A percentile compares a stretch with the other conserved stretches of the same genome.
Conservation (phyloP, 2,888 invertebrate genomes). For the Anthrax anthrax region DNA sequence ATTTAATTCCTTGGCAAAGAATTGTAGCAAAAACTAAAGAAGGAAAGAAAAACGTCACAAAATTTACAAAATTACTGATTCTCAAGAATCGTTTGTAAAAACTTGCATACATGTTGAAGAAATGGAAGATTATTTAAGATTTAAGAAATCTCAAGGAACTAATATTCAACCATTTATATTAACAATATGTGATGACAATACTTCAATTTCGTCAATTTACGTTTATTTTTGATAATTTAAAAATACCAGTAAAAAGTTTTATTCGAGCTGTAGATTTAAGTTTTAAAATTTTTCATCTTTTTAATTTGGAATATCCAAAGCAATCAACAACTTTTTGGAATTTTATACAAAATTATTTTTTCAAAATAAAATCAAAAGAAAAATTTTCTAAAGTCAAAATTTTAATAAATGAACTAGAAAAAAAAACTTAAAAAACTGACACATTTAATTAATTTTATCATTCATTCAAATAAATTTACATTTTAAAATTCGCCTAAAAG, state of each 20-base stretch:
- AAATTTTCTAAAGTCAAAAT: no score
- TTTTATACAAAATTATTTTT: constrained; percentile 5
- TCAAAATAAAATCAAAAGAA: constrained; percentile 1
- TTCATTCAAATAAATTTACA: no score
- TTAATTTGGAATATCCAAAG: constrained; percentile 5
- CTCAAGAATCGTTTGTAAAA: not conserved
- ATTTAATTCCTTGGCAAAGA: no score
- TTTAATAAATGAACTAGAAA: no score
- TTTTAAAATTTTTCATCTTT: constrained; percentile 7
- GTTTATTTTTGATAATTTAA: constrained; percentile 4
- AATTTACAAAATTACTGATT: not conserved
- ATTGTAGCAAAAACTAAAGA: not conserved
- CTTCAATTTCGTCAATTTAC: not conserved
- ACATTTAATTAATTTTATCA: no score
- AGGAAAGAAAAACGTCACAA: not conserved
- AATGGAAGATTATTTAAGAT: not conserved
- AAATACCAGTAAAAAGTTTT: not conserved
- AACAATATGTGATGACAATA: not conserved
- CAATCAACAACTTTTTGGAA: constrained; percentile 2
- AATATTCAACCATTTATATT: constrained; percentile 7
- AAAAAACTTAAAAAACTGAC: no score
- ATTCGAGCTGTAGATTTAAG: constrained; percentile 4
- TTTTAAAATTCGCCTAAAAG: no score
- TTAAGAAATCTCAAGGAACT: no score
- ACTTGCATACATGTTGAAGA: not conserved